Evolutionary conservation across 2,888 invertebrate genomes (phyloP).

Genomic region (Dinocampus coccinellae): DNA sequence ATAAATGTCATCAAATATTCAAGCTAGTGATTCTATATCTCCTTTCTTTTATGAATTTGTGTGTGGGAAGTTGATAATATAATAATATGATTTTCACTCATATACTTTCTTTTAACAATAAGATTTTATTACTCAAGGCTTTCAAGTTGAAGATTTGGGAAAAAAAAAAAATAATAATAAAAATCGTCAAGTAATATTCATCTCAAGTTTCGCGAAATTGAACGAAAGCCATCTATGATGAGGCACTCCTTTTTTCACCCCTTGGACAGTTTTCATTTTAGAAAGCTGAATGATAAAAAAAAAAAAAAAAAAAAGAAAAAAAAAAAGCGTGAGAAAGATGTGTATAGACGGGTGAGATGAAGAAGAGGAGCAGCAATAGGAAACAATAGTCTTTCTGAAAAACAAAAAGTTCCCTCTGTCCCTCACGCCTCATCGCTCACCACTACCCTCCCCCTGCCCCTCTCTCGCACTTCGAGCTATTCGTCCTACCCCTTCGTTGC

Average conservation of each 20-base stretch:
- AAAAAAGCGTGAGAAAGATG: background rate
- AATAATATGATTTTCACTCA: background rate
- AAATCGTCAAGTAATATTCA: constrained; percentile 48
- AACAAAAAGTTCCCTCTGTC: constrained; percentile 63
- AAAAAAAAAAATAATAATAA: too few relatives aligned
- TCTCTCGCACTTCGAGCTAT: constrained; percentile 42
- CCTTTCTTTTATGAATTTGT: background rate
- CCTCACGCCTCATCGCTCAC: constrained; percentile 38
- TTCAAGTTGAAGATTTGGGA: constrained; percentile 45
- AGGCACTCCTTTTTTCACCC: constrained; percentile 44
- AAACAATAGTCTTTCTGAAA: constrained; percentile 65
- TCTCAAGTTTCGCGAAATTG: constrained; percentile 54
- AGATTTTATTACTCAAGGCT: constrained; percentile 21
- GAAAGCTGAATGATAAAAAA: constrained; percentile 27
- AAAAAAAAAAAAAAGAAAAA: background rate
- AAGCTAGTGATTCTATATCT: background rate
- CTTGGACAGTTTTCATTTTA: constrained; percentile 47
- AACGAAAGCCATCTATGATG: constrained; percentile 58
- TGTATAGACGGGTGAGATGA: constrained; percentile 17
- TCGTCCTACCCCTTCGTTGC: constrained; percentile 38
- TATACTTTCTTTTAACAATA: background rate
- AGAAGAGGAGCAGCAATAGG: constrained; percentile 53
- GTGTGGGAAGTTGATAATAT: too few relatives aligned
- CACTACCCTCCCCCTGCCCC: too few relatives aligned
- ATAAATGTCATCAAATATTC: background rate